These are phyloP conservation scores for Strix uralensis DNA, from an alignment of 2,113 vertebrate species.

Conservation along the genomic window DNA sequence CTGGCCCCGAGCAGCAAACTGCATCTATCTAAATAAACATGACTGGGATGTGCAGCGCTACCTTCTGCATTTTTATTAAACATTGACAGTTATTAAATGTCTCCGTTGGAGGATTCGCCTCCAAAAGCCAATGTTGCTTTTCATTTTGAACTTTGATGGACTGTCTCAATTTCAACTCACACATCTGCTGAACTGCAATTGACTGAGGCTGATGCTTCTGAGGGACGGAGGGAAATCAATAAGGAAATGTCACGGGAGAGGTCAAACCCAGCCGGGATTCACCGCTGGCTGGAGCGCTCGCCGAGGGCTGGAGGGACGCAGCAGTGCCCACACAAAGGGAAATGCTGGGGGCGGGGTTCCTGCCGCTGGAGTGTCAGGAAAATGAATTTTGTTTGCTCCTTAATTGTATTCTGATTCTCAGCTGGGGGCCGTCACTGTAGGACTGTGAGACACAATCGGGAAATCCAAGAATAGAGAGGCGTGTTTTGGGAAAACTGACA, in stretches of 20 bases:
- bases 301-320: background rate
- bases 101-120: slow-evolving; percentile 31
- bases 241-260: slow-evolving; percentile 64
- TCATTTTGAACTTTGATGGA: slow-evolving; percentile 71
- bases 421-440: background rate
- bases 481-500: background rate
- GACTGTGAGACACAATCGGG: rapidly evolving
- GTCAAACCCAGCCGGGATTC: slow-evolving; percentile 50
- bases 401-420: slow-evolving; percentile 1
- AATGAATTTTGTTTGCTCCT: slow-evolving; percentile 25
- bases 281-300: background rate
- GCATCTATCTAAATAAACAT: background rate
- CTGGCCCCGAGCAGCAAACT: background rate
- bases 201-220: background rate
- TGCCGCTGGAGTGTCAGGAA: background rate
- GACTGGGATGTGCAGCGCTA: background rate
- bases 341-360: background rate
- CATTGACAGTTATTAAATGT: slow-evolving; percentile 65
- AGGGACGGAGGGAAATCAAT: slow-evolving; percentile 66
- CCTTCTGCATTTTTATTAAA: slow-evolving; percentile 66
- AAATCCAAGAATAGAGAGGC: background rate
- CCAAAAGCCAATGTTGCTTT: slow-evolving; percentile 66
- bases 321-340: slow-evolving; percentile 36
- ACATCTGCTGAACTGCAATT: slow-evolving; percentile 5
- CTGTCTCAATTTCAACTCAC: slow-evolving; percentile 48